phyloP scores from a whole-genome alignment of 2,113 vertebrate genomes.

The Isichthys henryi region DNA sequence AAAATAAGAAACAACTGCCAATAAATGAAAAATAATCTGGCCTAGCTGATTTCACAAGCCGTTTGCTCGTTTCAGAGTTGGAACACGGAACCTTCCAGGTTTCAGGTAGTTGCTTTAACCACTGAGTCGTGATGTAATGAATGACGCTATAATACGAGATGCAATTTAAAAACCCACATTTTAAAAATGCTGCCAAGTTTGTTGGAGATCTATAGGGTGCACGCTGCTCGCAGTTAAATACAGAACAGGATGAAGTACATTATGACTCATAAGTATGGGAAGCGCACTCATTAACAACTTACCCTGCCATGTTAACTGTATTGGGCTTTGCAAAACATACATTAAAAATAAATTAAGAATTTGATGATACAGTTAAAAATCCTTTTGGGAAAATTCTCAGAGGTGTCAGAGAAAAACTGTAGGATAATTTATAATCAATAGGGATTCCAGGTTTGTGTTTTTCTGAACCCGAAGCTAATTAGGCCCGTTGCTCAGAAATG shows the following conservation, averaged over 20 bases:
- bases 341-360: background rate
- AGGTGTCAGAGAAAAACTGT: background rate
- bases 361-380: background rate
- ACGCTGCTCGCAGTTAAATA: background rate
- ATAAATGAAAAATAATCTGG: background rate
- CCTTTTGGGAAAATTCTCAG: background rate
- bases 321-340: background rate
- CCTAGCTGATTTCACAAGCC: background rate
- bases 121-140: background rate
- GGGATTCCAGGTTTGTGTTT: background rate
- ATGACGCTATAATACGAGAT: background rate
- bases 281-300: background rate
- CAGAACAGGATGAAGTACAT: background rate
- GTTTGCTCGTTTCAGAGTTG: background rate
- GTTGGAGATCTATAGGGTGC: background rate
- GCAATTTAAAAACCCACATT: background rate
- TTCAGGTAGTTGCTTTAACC: background rate
- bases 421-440: background rate
- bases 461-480: background rate
- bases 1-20: background rate
- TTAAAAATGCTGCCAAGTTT: background rate
- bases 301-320: background rate
- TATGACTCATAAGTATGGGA: background rate
- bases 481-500: background rate
- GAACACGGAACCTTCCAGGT: background rate